Evolutionary conservation across 2,888 invertebrate genomes (phyloP), one percentile per base, ranked within the genome.

Genomic region (Xestia c-nigrum): DNA sequence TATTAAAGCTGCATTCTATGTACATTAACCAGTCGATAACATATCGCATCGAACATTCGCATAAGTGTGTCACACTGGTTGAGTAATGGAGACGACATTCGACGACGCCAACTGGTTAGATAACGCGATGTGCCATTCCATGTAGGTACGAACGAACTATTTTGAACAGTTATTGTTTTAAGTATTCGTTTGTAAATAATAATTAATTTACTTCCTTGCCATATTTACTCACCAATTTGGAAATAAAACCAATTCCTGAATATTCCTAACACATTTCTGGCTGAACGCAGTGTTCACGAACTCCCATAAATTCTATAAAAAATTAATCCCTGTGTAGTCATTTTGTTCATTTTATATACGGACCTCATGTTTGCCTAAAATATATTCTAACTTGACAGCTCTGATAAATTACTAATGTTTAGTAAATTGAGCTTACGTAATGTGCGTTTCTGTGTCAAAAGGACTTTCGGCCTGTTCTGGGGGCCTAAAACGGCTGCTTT

Each of bases 391-490:
- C 73, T 66, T 80, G 87, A 74, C 87, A 86, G 80, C 66, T 70
- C 72, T 84, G 87, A 86, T 84, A 73, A 86, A 85, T 84, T 55
- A 79, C 86, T 78, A 84, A 84, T 85, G 80, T 74, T 76, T 46
- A 72, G 74, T 74, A 80, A 87, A 86, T 84, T 76, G 63, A 61
- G 74, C 69, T 76, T 66, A 67, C 46, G 31, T 86, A 80, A 84
- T 77, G 70, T 79, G 68, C 40, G 84, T 69, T 79, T 72, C 78
- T 74, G 46, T 86, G 47, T 78, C 65, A 74, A 76, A 74, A 77
- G 67, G 57, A 65, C 68, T 72, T 72, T 67, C 55, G 69, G 74
- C 74, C 66, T 76, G 74, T 31, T 31, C 31, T 2, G 31, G 31
- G 9, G 80, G 43, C 43, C 43, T 43, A 43, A 43, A 12, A 43